A percentile compares a stretch with the other conserved stretches of the same genome.
phyloP scores from a whole-genome alignment of 2,797 vertebrate species.

The Delichon dasypus region DNA sequence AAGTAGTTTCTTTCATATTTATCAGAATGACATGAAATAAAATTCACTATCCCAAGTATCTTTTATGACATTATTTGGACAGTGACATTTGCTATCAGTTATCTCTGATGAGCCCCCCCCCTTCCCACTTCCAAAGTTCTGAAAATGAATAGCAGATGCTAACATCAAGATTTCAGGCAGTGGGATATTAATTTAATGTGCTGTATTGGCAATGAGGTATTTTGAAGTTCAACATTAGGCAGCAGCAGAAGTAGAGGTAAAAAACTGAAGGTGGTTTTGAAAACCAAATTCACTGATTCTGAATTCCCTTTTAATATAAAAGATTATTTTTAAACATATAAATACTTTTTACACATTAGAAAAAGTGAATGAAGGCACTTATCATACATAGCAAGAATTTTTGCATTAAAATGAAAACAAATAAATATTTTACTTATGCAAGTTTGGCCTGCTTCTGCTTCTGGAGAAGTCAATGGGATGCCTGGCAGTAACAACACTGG shows the following conservation, averaged over 20 bases:
- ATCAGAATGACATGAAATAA: background rate
- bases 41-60: slow-evolving; percentile 5
- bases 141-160: slow-evolving; percentile 18
- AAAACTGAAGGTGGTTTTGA: slow-evolving; percentile 65
- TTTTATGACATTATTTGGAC: background rate
- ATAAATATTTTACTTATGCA: slow-evolving; percentile 64
- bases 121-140: background rate
- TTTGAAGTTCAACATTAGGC: slow-evolving; percentile 43
- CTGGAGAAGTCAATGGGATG: background rate
- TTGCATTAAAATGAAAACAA: slow-evolving; percentile 53
- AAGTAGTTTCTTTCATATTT: background rate
- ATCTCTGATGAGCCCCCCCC: background rate
- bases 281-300: slow-evolving; percentile 66
- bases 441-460: slow-evolving; percentile 1
- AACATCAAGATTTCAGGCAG: slow-evolving; percentile 34
- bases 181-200: slow-evolving; percentile 44
- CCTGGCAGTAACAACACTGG: background rate
- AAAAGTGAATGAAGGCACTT: slow-evolving; percentile 68
- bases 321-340: slow-evolving; percentile 69
- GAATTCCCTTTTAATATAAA: slow-evolving; percentile 80
- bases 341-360: slow-evolving; percentile 69
- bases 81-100: slow-evolving; percentile 15
- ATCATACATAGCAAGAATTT: slow-evolving; percentile 27
- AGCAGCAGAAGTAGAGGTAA: slow-evolving; percentile 69
- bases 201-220: slow-evolving; percentile 60